Percentiles rank a stretch among this genome's conserved stretches.
Evolutionary conservation across 2,888 invertebrate genomes (phyloP).

Genomic region (Xestobium rufovillosum): DNA sequence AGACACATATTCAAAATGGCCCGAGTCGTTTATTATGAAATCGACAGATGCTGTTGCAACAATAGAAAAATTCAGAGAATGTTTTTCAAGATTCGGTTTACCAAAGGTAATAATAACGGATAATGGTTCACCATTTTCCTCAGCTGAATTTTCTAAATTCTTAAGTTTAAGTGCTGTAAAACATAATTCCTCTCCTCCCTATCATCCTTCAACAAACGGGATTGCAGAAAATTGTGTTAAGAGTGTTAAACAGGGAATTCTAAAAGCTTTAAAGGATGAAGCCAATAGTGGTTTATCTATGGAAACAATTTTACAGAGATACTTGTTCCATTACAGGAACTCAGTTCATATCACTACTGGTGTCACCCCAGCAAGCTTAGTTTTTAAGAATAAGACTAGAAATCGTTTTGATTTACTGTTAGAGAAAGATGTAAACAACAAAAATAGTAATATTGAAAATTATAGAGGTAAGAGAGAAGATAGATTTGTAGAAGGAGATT

Average conservation of each 20-base stretch:
- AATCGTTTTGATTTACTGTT: slow-evolving; percentile 9
- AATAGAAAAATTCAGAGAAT: slow-evolving; percentile 10
- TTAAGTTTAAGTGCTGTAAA: not conserved
- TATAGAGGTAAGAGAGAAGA: slow-evolving; percentile 5
- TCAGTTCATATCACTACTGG: slow-evolving; percentile 10
- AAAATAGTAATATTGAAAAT: slow-evolving; percentile 5
- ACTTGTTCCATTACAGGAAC: slow-evolving; percentile 13
- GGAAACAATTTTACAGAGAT: slow-evolving; percentile 2
- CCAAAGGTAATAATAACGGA: slow-evolving; percentile 8
- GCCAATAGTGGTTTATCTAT: not conserved
- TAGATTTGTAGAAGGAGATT: slow-evolving; percentile 4
- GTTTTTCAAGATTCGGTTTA: slow-evolving; percentile 12
- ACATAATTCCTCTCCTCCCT: slow-evolving; percentile 1
- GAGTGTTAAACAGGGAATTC: slow-evolving; percentile 5
- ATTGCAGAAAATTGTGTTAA: slow-evolving; percentile 6
- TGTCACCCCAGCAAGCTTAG: slow-evolving; percentile 5
- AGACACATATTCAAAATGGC: slow-evolving; percentile 13
- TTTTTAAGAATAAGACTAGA: slow-evolving; percentile 6
- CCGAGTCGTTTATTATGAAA: slow-evolving; percentile 8
- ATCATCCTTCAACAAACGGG: slow-evolving; percentile 7
- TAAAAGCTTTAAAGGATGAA: not conserved
- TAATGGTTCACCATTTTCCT: slow-evolving; percentile 9
- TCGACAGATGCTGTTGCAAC: slow-evolving; percentile 4
- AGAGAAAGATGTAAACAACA: not conserved
- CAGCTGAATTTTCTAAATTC: slow-evolving; percentile 9